Percentiles rank a stretch among this genome's conserved stretches.
Evolutionary conservation across 2,888 invertebrate genomes (phyloP).

Genomic region (Laspeyria flexula): DNA sequence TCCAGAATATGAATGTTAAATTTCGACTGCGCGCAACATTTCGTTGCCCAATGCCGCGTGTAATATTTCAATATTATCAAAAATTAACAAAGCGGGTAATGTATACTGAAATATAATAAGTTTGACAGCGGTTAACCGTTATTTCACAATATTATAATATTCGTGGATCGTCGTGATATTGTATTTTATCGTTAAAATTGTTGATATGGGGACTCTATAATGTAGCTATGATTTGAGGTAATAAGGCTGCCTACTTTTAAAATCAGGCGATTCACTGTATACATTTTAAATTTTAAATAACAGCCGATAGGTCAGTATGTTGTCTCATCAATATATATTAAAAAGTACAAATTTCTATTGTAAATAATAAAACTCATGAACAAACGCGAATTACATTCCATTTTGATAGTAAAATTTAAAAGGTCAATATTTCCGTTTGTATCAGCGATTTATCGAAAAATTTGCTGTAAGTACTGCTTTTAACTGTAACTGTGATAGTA

Average conservation of each 20-base stretch:
- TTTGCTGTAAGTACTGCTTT: neutral
- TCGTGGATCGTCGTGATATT: conserved; percentile 17
- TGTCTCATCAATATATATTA: neutral
- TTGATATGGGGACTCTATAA: conserved; percentile 1
- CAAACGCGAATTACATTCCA: neutral
- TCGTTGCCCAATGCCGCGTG: conserved; percentile 42
- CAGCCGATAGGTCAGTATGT: neutral
- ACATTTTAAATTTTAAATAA: conserved; percentile 9
- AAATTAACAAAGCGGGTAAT: conserved; percentile 40
- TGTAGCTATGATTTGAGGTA: conserved; percentile 1
- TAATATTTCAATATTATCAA: conserved; percentile 34
- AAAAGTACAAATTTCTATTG: neutral
- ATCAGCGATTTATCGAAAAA: neutral
- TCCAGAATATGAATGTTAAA: conserved; percentile 46
- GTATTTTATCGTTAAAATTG: conserved; percentile 19
- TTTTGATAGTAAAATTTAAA: neutral
- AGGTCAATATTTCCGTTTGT: neutral
- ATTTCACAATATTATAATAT: conserved; percentile 26
- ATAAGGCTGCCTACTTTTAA: too few species aligned
- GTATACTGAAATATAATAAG: conserved; percentile 40
- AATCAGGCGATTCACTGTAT: too few species aligned
- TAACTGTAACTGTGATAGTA: too few species aligned
- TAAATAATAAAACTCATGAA: neutral
- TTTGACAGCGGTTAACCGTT: conserved; percentile 27
- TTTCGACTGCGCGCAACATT: conserved; percentile 31